A percentile compares a stretch with the other conserved stretches of the same genome.
Evolutionary conservation across 1,140 invertebrate species (phyloP).

Genomic region (silkworm (Bombyx mori)): DNA sequence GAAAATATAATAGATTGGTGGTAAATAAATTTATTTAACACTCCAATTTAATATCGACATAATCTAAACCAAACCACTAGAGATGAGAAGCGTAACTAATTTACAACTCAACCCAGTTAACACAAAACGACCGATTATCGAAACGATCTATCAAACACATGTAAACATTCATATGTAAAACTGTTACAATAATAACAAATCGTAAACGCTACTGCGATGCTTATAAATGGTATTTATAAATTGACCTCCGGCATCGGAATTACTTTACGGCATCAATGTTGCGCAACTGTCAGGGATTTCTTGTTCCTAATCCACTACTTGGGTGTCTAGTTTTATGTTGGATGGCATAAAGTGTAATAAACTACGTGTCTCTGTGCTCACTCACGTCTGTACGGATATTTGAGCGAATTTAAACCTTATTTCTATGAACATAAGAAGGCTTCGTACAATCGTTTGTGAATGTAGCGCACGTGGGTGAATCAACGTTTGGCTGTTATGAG

Average conservation of each 20-base stretch:
- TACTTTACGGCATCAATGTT: slow-evolving; percentile 21
- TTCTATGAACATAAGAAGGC: slow-evolving; percentile 2
- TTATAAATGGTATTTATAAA: slow-evolving; percentile 19
- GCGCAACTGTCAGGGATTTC: slow-evolving; percentile 22
- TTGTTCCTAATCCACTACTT: slow-evolving; percentile 31
- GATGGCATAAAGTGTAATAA: slow-evolving; percentile 28
- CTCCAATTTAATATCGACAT: no score
- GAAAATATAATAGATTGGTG: no score
- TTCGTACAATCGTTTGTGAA: no score
- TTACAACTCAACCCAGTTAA: no score
- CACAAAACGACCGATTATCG: no score
- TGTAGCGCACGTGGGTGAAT: slow-evolving; percentile 28
- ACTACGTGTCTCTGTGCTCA: slow-evolving; percentile 18
- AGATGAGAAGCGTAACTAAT: no score
- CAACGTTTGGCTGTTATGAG: slow-evolving; percentile 21
- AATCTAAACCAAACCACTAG: no score
- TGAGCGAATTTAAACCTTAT: slow-evolving; percentile 14
- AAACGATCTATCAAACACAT: not conserved
- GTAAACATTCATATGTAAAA: slow-evolving; percentile 25
- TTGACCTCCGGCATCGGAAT: slow-evolving; percentile 21
- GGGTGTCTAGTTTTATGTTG: slow-evolving; percentile 37
- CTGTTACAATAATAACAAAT: slow-evolving; percentile 35
- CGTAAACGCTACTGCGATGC: slow-evolving; percentile 23
- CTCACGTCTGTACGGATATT: slow-evolving; percentile 5
- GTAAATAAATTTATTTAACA: no score